phyloP scores from a whole-genome alignment of 2,888 invertebrate genomes.

The Pristionchus maxplancki region DNA sequence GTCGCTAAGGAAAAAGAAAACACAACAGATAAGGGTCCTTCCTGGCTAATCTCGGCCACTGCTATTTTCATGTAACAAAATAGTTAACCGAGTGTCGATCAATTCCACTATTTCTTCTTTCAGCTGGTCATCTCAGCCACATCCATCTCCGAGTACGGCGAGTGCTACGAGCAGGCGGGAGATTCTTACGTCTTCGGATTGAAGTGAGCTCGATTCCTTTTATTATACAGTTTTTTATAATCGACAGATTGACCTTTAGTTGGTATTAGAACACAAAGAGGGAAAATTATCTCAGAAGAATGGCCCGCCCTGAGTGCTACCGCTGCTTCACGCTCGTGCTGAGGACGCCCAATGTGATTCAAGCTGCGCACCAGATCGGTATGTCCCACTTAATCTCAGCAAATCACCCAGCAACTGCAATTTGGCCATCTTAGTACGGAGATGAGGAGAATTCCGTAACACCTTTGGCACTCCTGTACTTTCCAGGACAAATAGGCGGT shows the following conservation, averaged over 20 bases:
- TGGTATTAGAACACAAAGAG: not conserved
- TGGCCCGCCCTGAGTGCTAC: constrained; percentile 68
- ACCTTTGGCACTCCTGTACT: too few relatives aligned
- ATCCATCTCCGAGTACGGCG: constrained; percentile 67
- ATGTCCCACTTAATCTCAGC: not conserved
- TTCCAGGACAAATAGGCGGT: too few relatives aligned
- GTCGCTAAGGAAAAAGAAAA: not conserved
- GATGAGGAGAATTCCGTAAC: too few relatives aligned
- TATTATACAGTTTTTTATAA: not conserved
- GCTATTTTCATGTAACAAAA: not conserved
- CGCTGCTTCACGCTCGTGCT: constrained; percentile 68
- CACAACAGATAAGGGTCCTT: too few relatives aligned
- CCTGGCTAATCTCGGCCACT: too few relatives aligned
- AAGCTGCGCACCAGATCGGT: constrained; percentile 70
- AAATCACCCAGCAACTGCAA: too few relatives aligned
- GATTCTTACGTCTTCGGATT: constrained; percentile 68
- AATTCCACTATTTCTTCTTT: not conserved
- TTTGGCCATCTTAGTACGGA: too few relatives aligned
- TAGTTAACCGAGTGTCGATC: not conserved
- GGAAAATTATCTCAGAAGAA: constrained; percentile 54
- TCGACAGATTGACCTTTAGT: not conserved
- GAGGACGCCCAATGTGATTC: constrained; percentile 64
- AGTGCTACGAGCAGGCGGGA: constrained; percentile 65
- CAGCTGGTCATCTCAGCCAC: constrained; percentile 62
- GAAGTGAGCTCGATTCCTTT: constrained; percentile 55